These are phyloP conservation scores for Trachelipus rathkii DNA, from an alignment of 1,140 invertebrate genomes.

Conservation along the genomic window DNA sequence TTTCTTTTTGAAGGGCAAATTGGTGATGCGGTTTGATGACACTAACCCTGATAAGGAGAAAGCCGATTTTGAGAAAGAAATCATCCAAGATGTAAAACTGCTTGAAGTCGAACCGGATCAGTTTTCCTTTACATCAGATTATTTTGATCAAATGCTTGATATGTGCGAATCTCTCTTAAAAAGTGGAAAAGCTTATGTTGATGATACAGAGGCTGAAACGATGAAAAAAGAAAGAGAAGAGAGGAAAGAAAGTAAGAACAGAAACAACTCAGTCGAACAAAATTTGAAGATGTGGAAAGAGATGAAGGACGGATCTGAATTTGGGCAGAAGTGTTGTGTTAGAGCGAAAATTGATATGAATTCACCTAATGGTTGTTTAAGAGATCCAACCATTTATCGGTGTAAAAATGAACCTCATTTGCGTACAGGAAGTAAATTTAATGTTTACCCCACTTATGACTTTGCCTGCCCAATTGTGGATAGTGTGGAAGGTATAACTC, in stretches of 20 bases:
- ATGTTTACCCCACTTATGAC: constrained; percentile 99
- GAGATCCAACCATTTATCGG: constrained; percentile 99
- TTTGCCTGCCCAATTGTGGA: constrained; percentile 99
- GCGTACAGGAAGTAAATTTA: constrained; percentile 89
- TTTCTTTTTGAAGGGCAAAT: constrained; percentile 60
- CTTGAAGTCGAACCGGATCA: constrained; percentile 86
- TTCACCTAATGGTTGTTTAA: constrained; percentile 90
- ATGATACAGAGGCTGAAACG: constrained; percentile 87
- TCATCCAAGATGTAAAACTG: constrained; percentile 88
- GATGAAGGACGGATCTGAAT: constrained; percentile 81
- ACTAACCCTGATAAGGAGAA: constrained; percentile 99
- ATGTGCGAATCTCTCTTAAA: constrained; percentile 85
- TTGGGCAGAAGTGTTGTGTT: constrained; percentile 83
- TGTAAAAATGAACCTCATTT: constrained; percentile 94
- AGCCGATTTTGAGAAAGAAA: constrained; percentile 95
- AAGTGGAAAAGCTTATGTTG: constrained; percentile 88
- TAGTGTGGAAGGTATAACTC: constrained; percentile 93
- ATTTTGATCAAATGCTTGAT: constrained; percentile 86
- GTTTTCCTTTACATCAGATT: constrained; percentile 93
- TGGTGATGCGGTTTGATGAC: constrained; percentile 99
- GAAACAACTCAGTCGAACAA: constrained; percentile 74
- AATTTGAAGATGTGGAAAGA: constrained; percentile 91
- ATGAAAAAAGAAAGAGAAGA: constrained; percentile 96
- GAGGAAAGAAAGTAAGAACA: constrained; percentile 76
- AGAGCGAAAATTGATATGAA: constrained; percentile 97